These are phyloP conservation scores for Pseudachorutes palmiensis DNA, from an alignment of 1,140 invertebrate species.

Conservation along the genomic window DNA sequence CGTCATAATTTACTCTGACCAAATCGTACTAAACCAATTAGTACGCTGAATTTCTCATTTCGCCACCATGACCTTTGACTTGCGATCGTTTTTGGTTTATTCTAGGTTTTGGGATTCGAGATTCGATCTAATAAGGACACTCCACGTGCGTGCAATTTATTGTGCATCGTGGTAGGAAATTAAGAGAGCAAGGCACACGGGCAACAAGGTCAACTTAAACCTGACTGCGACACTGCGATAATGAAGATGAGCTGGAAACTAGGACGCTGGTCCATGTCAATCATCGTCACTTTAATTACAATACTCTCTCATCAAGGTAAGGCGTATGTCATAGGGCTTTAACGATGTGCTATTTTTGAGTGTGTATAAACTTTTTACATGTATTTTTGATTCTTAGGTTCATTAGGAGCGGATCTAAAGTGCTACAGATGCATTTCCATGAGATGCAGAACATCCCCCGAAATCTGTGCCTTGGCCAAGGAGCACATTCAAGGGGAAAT, in stretches of 20 bases:
- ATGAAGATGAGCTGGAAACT: background rate
- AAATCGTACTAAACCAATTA: background rate
- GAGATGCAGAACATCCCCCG: background rate
- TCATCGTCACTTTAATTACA: background rate
- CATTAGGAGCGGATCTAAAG: too few species aligned
- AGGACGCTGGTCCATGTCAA: background rate
- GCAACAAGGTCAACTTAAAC: background rate
- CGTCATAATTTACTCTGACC: too few species aligned
- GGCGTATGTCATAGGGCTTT: too few species aligned
- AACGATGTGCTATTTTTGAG: too few species aligned
- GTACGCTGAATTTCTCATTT: background rate
- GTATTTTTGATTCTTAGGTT: too few species aligned
- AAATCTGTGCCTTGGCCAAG: background rate
- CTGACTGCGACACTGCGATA: background rate
- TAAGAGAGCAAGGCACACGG: background rate
- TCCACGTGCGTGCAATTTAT: background rate
- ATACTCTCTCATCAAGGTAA: background rate
- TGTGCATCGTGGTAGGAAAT: background rate
- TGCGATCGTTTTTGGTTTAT: too few species aligned
- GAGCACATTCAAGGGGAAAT: background rate
- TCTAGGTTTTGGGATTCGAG: too few species aligned
- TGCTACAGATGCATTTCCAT: conserved; percentile 7
- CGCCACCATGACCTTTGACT: background rate
- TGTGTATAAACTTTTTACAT: too few species aligned
- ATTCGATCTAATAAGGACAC: too few species aligned